Conservation (phyloP, 2,888 invertebrate species). For the Euproctis similis region DNA sequence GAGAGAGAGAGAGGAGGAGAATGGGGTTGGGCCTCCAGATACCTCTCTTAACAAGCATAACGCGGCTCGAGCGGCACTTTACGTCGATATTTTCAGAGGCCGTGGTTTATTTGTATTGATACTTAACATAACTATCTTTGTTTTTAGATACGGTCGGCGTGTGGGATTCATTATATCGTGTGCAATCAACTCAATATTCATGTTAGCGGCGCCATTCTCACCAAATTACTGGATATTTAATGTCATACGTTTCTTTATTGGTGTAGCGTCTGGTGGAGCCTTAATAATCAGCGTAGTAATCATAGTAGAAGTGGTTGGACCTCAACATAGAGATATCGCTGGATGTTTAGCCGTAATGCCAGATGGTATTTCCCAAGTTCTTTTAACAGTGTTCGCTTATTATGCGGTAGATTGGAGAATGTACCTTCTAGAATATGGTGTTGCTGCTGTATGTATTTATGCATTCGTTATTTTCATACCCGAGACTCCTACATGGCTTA, state of each 20-base stretch:
- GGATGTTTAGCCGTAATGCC: conserved; percentile 33
- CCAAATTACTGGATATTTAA: conserved; percentile 76
- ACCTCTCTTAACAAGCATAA: no score
- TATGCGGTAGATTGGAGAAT: conserved; percentile 37
- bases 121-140: no score
- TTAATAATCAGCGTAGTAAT: conserved; percentile 73
- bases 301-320: conserved; percentile 78
- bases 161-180: conserved; percentile 79
- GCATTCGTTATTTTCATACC: conserved; percentile 30
- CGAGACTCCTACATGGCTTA: conserved; percentile 48
- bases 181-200: conserved; percentile 78
- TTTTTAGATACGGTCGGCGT: conserved; percentile 51
- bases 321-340: conserved; percentile 52
- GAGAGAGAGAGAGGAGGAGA: no score
- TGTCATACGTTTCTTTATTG: conserved; percentile 78
- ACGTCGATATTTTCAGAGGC: no score
- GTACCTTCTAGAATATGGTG: conserved; percentile 29
- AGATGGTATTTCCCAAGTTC: conserved; percentile 36
- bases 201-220: conserved; percentile 79
- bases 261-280: conserved; percentile 83
- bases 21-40: no score
- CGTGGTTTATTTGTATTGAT: no score
- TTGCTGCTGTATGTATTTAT: conserved; percentile 28
- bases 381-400: conserved; percentile 39
- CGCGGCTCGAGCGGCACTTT: no score